Percentiles rank a stretch among this genome's conserved stretches.
These are phyloP conservation scores for Drosophila subsilvestris DNA, from an alignment of 2,888 invertebrate species.

Conservation along the genomic window DNA sequence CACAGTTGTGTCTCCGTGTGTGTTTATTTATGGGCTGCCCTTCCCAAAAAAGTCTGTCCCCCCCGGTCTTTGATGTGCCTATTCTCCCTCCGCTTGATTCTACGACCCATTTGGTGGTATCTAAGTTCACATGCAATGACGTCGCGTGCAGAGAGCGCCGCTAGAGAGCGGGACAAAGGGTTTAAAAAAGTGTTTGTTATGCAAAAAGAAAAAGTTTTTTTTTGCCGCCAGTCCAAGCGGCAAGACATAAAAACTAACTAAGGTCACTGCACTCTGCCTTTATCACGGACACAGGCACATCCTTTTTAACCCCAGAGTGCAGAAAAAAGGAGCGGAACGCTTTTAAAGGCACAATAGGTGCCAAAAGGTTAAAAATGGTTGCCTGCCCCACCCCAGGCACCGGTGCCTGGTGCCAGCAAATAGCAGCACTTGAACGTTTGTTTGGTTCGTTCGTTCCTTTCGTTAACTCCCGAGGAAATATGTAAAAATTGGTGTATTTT, in stretches of 20 bases:
- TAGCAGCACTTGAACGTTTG: constrained; percentile 1
- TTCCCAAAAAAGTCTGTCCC: constrained; percentile 41
- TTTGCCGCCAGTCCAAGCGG: constrained; percentile 41
- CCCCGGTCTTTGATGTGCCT: constrained; percentile 8
- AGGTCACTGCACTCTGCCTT: constrained; percentile 71
- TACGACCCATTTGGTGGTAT: constrained; percentile 31
- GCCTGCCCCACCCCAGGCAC: constrained; percentile 37
- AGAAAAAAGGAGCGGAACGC: constrained; percentile 8
- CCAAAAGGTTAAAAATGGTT: constrained; percentile 62
- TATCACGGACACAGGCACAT: constrained; percentile 40
- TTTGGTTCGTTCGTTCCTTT: neutral
- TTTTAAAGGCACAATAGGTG: constrained; percentile 59
- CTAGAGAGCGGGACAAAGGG: constrained; percentile 11
- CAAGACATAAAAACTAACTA: constrained; percentile 57
- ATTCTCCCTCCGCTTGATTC: constrained; percentile 7
- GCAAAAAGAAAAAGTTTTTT: constrained; percentile 69
- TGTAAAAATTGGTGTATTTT: constrained; percentile 6
- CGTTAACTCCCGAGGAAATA: constrained; percentile 1
- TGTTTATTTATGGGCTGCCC: constrained; percentile 60
- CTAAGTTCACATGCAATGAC: constrained; percentile 64
- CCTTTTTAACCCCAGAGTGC: constrained; percentile 6
- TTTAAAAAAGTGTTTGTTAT: constrained; percentile 61
- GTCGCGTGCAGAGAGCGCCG: constrained; percentile 56
- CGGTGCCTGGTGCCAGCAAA: constrained; percentile 29
- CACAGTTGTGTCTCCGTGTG: constrained; percentile 12